Evolutionary conservation across 2,888 invertebrate genomes (phyloP), one percentile per base, ranked within the genome.

Genomic region (Drosophila prolongata): DNA sequence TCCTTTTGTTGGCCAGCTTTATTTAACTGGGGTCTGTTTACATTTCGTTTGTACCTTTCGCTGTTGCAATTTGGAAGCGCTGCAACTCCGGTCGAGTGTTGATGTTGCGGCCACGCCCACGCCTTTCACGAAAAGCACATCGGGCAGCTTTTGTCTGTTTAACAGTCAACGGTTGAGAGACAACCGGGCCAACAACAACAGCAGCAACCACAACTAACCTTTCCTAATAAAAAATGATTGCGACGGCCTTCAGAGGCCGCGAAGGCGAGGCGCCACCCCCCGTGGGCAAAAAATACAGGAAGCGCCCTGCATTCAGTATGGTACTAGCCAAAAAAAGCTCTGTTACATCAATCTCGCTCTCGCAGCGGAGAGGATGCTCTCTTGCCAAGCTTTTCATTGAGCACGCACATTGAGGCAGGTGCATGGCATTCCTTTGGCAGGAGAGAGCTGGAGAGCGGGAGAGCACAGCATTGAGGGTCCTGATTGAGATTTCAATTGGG

Each of bases 201-300:
- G 61, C 42, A 77, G 66, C 80, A 77, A 70, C 79, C 68, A 77
- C 84, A 86, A 77, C 79, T 81, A 87, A 85, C 74, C 80, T 80
- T 78, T 85, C 70, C 82, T 84, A 87, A 85, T 82, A 62, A 77
- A 75, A 72, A 84, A 78, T 78, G 67, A 87, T 76, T 79, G 64
- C 65, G 77, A 77, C 84, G 82, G 66, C 82, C 87, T 83, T 87
- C 82, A 79, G 77, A 49, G 56, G 52, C 70, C 65, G 53, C 58
- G 60, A 60, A 64, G 34, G 24, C 27, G 49, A 49, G 43, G 37
- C 27, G 54, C 53, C 38, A 16, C 44, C 54, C 47, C 38, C 19
- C 49, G 60, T 37, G 47, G 14, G n/a, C 53, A 19, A 49, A 64
- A 60, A 59, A 68, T 49, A 38, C 77, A 76, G 78, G 73, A 74